Evolutionary conservation across 2,113 vertebrate genomes (phyloP), one percentile per base, ranked within the genome.

Genomic region (Macrotus californicus): DNA sequence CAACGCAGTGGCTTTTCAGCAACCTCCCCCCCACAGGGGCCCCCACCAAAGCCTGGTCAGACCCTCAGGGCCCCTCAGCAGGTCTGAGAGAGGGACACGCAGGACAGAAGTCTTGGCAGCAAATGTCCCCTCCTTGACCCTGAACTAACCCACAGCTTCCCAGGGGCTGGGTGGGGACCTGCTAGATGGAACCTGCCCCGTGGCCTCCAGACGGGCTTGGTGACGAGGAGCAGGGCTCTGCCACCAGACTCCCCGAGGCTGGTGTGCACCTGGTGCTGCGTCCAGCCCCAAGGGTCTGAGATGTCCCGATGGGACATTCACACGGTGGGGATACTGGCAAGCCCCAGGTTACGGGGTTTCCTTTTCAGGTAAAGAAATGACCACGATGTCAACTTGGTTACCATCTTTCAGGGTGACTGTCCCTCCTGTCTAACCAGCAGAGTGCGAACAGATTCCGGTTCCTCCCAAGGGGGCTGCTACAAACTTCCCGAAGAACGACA

Each of bases 201-300:
- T 4, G 1, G 24, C 61, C 18, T 2, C 9, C 19, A 0, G 7
- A 3, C 5, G 3, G 6, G 50, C 61, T 48, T 14, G 16, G 16
- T 19, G 21, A 39, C 2, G 5, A 39, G 48, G 66, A 9, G 19
- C 34, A 3, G 26, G 39, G 31, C 52, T 19, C 34, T 26, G 11
- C 48, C 11, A 12, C 3, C 34, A 14, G 61, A 43, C 3, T 3
- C 19, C 46, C 43, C 8, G 2, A 10, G 75, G 19, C 67, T 34
- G 52, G 8, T 5, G 2, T 1, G 31, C 26, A 4, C 26, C 21
- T 12, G 3, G 12, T 1, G 0, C 1, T 0, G 2, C 14, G 12
- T 34, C 14, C 48, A 31, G 19, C 59, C 1, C 87, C 59, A 2
- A 3, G 15, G 16, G 36, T 4, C 21, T 39, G 29, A 61, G 34